phyloP scores from a whole-genome alignment of 2,797 vertebrate species.

The Rhinogobio ventralis region DNA sequence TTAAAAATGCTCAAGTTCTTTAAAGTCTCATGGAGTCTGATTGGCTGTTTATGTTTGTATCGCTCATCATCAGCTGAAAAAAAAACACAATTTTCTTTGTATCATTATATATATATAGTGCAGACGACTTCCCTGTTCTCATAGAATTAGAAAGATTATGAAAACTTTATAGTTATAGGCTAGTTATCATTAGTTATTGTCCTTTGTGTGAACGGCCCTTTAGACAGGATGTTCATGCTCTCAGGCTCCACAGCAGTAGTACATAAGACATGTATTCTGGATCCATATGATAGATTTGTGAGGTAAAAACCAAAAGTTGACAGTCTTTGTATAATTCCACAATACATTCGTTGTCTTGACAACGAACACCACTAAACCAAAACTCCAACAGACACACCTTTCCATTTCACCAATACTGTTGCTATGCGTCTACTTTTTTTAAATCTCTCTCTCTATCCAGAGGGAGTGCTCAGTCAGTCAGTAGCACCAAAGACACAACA shows the following conservation, averaged over 20 bases:
- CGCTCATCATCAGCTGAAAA: background rate
- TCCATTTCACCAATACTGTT: constrained; percentile 49
- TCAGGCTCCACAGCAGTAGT: background rate
- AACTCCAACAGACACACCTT: constrained; percentile 37
- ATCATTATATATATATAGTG: background rate
- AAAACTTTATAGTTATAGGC: background rate
- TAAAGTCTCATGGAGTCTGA: background rate
- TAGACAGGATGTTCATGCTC: background rate
- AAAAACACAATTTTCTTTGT: background rate
- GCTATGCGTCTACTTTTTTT: constrained; percentile 59
- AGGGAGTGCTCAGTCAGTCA: constrained; percentile 69
- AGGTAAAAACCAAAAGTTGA: background rate
- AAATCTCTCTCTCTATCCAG: constrained; percentile 60
- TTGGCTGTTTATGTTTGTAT: background rate
- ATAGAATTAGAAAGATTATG: background rate
- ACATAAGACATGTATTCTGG: background rate
- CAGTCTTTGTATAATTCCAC: background rate
- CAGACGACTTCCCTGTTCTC: background rate
- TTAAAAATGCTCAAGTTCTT: background rate
- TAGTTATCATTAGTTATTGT: background rate
- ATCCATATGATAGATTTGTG: background rate
- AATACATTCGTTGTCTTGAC: background rate
- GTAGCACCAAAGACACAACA: constrained; percentile 78
- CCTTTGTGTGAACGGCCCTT: background rate
- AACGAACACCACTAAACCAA: background rate